A percentile compares a stretch with the other conserved stretches of the same genome.
Evolutionary conservation across 2,888 invertebrate species (phyloP).

Genomic region (Apocheima hispidaria): DNA sequence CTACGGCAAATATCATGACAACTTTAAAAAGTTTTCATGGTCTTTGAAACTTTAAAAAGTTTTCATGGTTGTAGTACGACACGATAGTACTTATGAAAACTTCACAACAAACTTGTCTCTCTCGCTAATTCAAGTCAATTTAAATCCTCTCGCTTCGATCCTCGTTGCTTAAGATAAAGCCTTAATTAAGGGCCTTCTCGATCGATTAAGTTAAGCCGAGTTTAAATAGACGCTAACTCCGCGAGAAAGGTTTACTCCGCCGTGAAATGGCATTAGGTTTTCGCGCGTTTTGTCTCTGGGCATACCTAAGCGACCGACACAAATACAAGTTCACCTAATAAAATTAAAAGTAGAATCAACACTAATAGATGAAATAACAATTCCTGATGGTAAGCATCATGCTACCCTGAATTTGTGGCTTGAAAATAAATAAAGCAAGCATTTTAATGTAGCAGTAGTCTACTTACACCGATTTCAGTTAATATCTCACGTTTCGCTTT

Average conservation of each 20-base stretch:
- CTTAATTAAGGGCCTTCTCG: slow-evolving; percentile 85
- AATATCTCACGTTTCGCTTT: too few relatives aligned
- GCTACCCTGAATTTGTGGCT: not conserved
- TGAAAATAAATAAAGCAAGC: not conserved
- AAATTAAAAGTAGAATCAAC: not conserved
- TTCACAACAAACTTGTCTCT: slow-evolving; percentile 51
- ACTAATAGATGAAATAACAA: not conserved
- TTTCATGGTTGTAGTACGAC: not conserved
- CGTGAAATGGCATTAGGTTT: slow-evolving; percentile 87
- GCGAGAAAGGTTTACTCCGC: slow-evolving; percentile 85
- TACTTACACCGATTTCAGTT: too few relatives aligned
- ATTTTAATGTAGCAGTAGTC: too few relatives aligned
- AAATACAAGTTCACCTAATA: not conserved
- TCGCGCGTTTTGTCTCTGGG: slow-evolving; percentile 77
- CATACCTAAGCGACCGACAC: slow-evolving; percentile 8
- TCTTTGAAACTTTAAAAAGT: too few relatives aligned
- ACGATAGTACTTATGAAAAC: slow-evolving; percentile 26
- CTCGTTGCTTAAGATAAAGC: slow-evolving; percentile 81
- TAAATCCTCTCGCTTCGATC: slow-evolving; percentile 75
- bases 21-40: too few relatives aligned
- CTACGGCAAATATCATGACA: too few relatives aligned
- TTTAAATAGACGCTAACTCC: slow-evolving; percentile 86
- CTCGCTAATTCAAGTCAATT: slow-evolving; percentile 70
- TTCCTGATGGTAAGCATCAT: not conserved
- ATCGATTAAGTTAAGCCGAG: slow-evolving; percentile 85